Evolutionary conservation across 2,797 vertebrate genomes (phyloP).

Genomic region (Sandelia bainsii): DNA sequence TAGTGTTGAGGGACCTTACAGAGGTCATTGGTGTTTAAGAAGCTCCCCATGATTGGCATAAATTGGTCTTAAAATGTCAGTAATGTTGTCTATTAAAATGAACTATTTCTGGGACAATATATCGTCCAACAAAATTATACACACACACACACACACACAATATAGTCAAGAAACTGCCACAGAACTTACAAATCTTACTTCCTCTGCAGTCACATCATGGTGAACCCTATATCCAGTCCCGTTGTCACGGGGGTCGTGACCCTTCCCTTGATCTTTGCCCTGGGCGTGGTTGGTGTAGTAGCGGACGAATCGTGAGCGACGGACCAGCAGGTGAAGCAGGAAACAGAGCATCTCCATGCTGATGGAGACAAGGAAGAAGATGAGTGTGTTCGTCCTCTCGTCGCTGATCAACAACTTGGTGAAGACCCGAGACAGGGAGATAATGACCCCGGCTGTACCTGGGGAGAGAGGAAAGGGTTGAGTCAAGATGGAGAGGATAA

Average conservation of each 20-base stretch:
- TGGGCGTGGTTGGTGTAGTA: conserved; percentile 88
- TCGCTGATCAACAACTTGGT: conserved; percentile 94
- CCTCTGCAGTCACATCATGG: conserved; percentile 91
- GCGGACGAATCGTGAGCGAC: conserved; percentile 90
- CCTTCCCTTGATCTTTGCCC: conserved; percentile 67
- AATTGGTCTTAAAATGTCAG: too few species aligned
- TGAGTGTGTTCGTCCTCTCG: conserved; percentile 94
- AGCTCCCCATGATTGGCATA: too few species aligned
- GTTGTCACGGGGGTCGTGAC: conserved; percentile 63
- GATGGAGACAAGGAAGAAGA: conserved; percentile 97
- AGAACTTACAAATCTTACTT: conserved; percentile 93
- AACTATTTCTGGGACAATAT: too few species aligned
- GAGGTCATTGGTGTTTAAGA: too few species aligned
- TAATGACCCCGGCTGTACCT: conserved; percentile 97
- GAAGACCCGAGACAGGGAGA: conserved; percentile 96
- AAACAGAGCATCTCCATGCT: conserved; percentile 95
- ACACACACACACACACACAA: not conserved
- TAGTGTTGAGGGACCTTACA: too few species aligned
- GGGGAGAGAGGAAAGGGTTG: conserved; percentile 2
- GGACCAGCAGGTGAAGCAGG: conserved; percentile 92
- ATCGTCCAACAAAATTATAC: too few species aligned
- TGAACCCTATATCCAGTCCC: conserved; percentile 90
- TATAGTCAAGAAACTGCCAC: conserved; percentile 14
- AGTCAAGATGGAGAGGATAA: not conserved
- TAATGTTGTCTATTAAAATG: too few species aligned